These are phyloP conservation scores for Tragelaphus oryx DNA, from an alignment of 2,797 vertebrate species.

Conservation along the genomic window DNA sequence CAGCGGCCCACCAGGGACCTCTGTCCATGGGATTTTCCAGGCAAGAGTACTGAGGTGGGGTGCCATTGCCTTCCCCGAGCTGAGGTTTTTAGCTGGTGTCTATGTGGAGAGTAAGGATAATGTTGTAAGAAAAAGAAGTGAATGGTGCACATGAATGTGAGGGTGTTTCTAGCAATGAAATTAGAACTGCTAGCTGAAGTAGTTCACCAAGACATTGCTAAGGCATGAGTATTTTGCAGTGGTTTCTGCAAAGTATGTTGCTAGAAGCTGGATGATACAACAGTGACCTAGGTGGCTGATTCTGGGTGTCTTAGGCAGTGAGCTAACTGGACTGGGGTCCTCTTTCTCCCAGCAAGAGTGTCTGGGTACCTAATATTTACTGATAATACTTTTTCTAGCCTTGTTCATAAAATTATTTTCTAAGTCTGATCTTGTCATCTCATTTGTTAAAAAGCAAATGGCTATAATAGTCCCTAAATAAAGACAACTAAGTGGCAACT, in stretches of 20 bases:
- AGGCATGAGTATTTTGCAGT: background rate
- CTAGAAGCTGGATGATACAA: background rate
- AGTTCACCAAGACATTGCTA: background rate
- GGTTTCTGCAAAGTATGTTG: background rate
- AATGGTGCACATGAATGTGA: background rate
- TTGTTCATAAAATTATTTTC: slow-evolving; percentile 27
- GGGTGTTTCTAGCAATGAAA: background rate
- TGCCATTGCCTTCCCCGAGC: background rate
- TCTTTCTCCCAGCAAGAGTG: background rate
- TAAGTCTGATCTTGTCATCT: background rate
- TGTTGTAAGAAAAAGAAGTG: background rate
- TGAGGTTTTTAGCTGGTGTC: background rate
- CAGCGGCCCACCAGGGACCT: too few relatives aligned
- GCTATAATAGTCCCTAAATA: background rate
- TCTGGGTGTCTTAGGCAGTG: background rate
- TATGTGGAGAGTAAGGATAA: background rate
- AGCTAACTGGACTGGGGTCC: background rate
- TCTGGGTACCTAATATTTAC: background rate
- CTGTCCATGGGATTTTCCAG: too few relatives aligned
- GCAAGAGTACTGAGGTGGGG: too few relatives aligned
- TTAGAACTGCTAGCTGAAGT: background rate
- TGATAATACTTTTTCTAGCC: background rate
- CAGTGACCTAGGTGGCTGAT: background rate
- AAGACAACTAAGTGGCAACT: background rate
- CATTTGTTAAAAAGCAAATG: slow-evolving; percentile 6